phyloP scores from a whole-genome alignment of 2,797 vertebrate genomes.

The Champsocephalus gunnari region DNA sequence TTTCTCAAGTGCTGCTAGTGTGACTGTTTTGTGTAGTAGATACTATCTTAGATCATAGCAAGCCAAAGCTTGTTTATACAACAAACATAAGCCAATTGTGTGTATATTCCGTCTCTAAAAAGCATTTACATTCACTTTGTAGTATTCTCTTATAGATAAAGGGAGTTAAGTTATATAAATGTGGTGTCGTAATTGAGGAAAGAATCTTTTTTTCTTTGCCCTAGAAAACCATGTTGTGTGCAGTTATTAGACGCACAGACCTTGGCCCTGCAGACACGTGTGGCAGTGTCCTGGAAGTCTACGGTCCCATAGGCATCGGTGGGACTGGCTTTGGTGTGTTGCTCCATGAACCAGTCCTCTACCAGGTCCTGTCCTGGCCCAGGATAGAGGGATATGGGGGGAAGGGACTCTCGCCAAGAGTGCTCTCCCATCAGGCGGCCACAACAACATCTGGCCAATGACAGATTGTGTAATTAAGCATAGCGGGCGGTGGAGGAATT shows the following conservation, averaged over 20 bases:
- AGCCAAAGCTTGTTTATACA: conserved; percentile 24
- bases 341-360: conserved; percentile 90
- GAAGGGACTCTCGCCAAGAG: conserved; percentile 75
- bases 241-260: conserved; percentile 73
- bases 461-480: conserved; percentile 22
- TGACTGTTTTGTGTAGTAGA: conserved; percentile 23
- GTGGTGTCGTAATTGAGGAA: background rate
- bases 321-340: conserved; percentile 89
- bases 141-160: background rate
- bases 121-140: background rate
- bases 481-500: background rate
- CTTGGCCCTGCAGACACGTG: conserved; percentile 93
- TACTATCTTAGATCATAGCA: conserved; percentile 37
- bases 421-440: conserved; percentile 93
- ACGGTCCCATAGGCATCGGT: conserved; percentile 94
- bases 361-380: conserved; percentile 71
- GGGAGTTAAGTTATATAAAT: background rate
- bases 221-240: background rate
- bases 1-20: background rate
- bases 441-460: conserved; percentile 91
- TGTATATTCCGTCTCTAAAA: background rate
- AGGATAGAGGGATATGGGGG: conserved; percentile 71
- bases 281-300: conserved; percentile 93
- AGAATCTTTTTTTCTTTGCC: background rate
- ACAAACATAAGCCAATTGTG: conserved; percentile 5